These are phyloP conservation scores for Brachystomella parvula DNA, from an alignment of 1,140 invertebrate species.

Conservation along the genomic window DNA sequence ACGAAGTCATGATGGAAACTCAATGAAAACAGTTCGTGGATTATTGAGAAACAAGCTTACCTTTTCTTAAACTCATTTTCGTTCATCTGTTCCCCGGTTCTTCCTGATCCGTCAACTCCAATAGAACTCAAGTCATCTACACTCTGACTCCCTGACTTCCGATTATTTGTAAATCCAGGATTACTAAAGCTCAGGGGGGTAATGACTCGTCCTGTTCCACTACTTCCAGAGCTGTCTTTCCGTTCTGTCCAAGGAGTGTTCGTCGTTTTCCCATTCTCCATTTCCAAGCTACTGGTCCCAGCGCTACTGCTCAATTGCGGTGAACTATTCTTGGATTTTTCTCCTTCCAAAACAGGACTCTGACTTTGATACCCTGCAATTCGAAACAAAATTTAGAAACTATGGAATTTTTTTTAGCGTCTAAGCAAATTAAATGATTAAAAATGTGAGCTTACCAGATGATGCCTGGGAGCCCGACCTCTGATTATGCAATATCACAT, in stretches of 20 bases:
- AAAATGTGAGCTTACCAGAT: too few species aligned
- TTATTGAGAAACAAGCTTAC: constrained; percentile 15
- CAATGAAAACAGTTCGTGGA: not conserved
- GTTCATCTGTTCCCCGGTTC: not conserved
- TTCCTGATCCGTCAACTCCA: constrained; percentile 14
- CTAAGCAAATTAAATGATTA: too few species aligned
- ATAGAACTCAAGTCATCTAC: constrained; percentile 35
- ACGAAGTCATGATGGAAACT: not conserved
- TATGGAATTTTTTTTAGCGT: too few species aligned
- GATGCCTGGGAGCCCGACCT: constrained; percentile 33
- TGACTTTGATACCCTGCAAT: constrained; percentile 37
- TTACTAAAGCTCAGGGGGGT: constrained; percentile 23
- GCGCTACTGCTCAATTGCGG: not conserved
- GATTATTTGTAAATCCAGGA: constrained; percentile 22
- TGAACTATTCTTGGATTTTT: constrained; percentile 10
- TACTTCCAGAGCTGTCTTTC: constrained; percentile 38
- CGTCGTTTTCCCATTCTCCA: constrained; percentile 26
- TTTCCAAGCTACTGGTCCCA: not conserved
- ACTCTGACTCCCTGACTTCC: constrained; percentile 29
- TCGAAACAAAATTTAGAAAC: too few species aligned
- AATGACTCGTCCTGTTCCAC: not conserved
- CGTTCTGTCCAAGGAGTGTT: constrained; percentile 35
- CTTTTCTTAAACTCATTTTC: constrained; percentile 26
- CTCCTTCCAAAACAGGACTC: constrained; percentile 35
- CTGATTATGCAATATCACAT: constrained; percentile 37